Percentiles rank a stretch among this genome's conserved stretches.
phyloP scores from a whole-genome alignment of 2,888 invertebrate species.

The Schizaphis graminum region DNA sequence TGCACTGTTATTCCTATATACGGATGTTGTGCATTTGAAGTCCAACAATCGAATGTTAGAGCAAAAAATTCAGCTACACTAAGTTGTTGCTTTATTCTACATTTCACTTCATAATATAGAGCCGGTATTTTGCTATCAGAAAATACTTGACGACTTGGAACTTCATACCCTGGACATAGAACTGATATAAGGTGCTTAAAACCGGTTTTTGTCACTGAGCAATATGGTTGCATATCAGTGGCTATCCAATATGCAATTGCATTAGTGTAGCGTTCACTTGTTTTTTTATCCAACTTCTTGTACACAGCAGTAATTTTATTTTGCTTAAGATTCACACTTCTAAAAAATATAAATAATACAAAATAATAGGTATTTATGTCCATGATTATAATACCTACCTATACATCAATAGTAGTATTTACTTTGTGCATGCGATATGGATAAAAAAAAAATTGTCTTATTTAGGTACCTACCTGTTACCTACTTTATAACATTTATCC shows the following conservation, averaged over 20 bases:
- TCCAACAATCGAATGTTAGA: constrained; percentile 6
- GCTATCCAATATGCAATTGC: constrained; percentile 26
- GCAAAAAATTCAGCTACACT: background rate
- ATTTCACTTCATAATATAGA: constrained; percentile 7
- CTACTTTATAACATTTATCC: no score
- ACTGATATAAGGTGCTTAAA: background rate
- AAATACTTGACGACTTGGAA: constrained; percentile 14
- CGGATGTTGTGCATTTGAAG: constrained; percentile 4
- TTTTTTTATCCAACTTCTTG: constrained; percentile 28
- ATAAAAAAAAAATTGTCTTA: no score
- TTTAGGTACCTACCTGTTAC: no score
- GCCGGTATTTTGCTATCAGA: background rate
- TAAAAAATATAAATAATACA: background rate
- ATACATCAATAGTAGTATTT: no score
- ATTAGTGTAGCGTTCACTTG: background rate
- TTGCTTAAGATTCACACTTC: background rate
- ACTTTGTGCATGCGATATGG: no score
- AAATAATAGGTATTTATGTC: background rate
- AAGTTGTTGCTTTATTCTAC: background rate
- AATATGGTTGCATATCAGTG: constrained; percentile 17
- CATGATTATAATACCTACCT: no score
- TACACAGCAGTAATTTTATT: background rate
- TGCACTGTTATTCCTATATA: constrained; percentile 14
- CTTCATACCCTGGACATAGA: background rate
- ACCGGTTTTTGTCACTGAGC: background rate